Conservation (phyloP, 2,797 vertebrate species). For the Lacerta bilineata region DNA sequence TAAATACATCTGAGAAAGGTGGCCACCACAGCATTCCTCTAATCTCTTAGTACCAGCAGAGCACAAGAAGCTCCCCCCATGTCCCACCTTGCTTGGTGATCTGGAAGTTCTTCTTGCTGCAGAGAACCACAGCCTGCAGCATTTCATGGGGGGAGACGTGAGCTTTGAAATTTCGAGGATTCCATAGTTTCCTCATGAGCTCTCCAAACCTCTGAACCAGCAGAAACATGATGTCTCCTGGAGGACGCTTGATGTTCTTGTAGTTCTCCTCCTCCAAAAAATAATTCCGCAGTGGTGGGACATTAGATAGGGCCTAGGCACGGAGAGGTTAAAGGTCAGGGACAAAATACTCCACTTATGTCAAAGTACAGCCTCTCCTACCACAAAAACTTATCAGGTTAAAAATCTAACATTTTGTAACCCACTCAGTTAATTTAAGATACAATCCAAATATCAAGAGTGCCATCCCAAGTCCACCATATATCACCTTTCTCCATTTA, state of each 20-base stretch:
- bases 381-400: not conserved
- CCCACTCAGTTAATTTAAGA: not conserved
- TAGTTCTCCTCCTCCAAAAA: constrained; percentile 98
- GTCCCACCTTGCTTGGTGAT: constrained; percentile 94
- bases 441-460: no score
- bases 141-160: constrained; percentile 98
- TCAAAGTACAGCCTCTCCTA: not conserved
- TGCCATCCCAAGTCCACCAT: not conserved
- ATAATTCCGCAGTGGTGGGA: constrained; percentile 94
- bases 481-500: no score
- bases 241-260: constrained; percentile 88
- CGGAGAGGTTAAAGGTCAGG: constrained; percentile 1
- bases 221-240: constrained; percentile 97
- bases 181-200: constrained; percentile 98
- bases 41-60: no score
- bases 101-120: constrained; percentile 98
- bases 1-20: no score
- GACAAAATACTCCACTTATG: not conserved
- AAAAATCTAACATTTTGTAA: not conserved
- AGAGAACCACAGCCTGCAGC: constrained; percentile 97
- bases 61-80: no score
- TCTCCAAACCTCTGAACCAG: constrained; percentile 97
- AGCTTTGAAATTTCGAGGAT: constrained; percentile 97
- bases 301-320: constrained; percentile 92
- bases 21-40: not conserved